Evolutionary conservation across 2,113 vertebrate species (phyloP).

Genomic region (Orthonyx spaldingii): DNA sequence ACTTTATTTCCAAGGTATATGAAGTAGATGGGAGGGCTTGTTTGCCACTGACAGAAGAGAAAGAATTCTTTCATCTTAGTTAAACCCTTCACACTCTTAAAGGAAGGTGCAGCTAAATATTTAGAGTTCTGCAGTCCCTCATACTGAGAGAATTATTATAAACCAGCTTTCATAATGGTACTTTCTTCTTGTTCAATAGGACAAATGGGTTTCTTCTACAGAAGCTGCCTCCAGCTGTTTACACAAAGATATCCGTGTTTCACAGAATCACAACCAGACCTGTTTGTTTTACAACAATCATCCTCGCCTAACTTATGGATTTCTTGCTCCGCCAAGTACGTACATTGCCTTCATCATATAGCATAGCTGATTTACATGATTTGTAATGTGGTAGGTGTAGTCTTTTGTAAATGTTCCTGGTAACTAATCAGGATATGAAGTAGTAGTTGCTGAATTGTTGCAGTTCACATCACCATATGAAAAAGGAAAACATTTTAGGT

Average conservation of each 20-base stretch:
- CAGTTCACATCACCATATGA: neutral
- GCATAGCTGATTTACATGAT: neutral
- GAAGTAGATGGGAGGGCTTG: neutral
- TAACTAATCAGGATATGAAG: neutral
- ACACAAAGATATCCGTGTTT: constrained; percentile 66
- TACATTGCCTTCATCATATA: neutral
- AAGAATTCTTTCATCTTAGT: neutral
- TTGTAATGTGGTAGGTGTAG: neutral
- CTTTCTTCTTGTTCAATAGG: constrained; percentile 53
- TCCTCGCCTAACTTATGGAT: constrained; percentile 60
- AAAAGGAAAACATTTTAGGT: neutral
- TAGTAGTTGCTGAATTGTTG: neutral
- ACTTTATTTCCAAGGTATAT: neutral
- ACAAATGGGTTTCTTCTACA: constrained; percentile 21
- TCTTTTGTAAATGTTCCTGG: neutral
- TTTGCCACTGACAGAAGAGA: neutral
- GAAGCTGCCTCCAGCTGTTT: constrained; percentile 64
- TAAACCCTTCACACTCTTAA: neutral
- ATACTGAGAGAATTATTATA: neutral
- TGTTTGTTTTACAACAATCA: constrained; percentile 74
- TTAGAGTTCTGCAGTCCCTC: neutral
- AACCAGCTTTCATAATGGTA: neutral
- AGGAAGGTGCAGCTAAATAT: neutral
- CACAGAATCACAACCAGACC: constrained; percentile 59
- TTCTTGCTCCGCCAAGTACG: constrained; percentile 72